Base-by-base conservation (phyloP, 2,113 vertebrate genomes). In the Chamaea fasciata region DNA sequence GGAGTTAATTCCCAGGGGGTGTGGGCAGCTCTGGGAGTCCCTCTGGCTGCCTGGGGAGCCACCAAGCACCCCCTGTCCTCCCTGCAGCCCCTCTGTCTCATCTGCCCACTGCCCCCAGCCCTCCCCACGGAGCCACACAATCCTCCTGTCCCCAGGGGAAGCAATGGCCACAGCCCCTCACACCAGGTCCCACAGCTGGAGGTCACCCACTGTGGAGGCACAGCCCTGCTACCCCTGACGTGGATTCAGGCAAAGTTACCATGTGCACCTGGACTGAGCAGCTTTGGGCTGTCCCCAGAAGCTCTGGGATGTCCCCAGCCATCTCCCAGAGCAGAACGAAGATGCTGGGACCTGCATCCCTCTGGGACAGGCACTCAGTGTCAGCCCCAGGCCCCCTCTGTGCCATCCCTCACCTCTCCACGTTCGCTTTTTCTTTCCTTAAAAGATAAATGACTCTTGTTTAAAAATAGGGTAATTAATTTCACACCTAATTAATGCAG, bases 381-480 rank as follows among this genome's bases (percentile, higher is more conserved):
- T 16, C 52, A 49, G 68, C 55, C 71, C 47, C 21, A 4, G 39
- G 74, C 41, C 53, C 46, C 11, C 24, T 37, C 64, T 56, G 47
- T 23, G 30, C 80, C 33, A 35, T 9, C 22, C 28, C 65, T 87
- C 87, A 62, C 42, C 65, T 67, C 90, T 69, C n/a, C 65, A 63
- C 13, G 1, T 22, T 27, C 0, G 2, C 44, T 71, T 77, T 70
- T 60, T 35, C 83, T 86, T 74, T 60, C 39, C 73, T 92, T 83
- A 92, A 46, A 81, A 89, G 90, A 94, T 52, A 71, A 92, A 87
- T 35, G n/a, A 46, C 74, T 79, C 91, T 76, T 73, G 77, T 94
- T 96, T 96, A 82, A 96, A 96, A 95, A 90, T 83, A 90, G 89
- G 92, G 62, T 75, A 94, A 97, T 97, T 96, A 95, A 95, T 97